Conservation (phyloP, 2,888 invertebrate genomes). For the Branchipolynoe longqiensis region DNA sequence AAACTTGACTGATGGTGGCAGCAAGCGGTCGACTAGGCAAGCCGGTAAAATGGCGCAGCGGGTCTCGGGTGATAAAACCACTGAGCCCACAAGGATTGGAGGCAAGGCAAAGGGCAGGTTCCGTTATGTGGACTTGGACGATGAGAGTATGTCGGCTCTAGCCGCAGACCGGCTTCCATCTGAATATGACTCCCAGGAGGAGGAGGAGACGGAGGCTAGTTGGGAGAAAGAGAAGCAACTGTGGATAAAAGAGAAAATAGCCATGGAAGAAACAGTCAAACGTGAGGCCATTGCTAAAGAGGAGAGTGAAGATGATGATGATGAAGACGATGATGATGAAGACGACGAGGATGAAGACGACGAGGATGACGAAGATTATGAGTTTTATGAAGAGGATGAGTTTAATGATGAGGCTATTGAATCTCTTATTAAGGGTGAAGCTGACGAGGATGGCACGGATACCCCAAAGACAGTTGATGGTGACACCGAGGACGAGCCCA, state of each 20-base stretch:
- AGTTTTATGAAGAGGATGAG: slow-evolving; percentile 50
- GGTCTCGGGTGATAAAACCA: not conserved
- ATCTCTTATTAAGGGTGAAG: not conserved
- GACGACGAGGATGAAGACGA: slow-evolving; percentile 55
- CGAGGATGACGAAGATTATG: slow-evolving; percentile 40
- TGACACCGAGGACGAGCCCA: slow-evolving; percentile 7
- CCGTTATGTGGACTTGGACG: not conserved
- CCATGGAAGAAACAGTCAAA: too few species aligned
- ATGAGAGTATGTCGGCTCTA: not conserved
- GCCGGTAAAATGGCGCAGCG: not conserved
- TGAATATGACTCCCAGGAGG: slow-evolving; percentile 36
- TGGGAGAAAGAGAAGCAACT: not conserved
- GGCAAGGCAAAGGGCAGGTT: not conserved
- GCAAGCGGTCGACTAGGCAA: not conserved
- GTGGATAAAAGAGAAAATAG: slow-evolving; percentile 35
- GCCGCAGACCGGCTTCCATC: slow-evolving; percentile 57
- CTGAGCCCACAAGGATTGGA: not conserved
- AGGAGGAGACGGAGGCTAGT: slow-evolving; percentile 47
- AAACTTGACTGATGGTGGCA: not conserved
- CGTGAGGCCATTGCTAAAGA: not conserved
- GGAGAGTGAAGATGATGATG: not conserved
- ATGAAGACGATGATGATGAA: slow-evolving; percentile 24
- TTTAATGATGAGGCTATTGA: slow-evolving; percentile 47
- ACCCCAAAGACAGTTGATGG: not conserved
- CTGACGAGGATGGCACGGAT: slow-evolving; percentile 1